Evolutionary conservation across 1,140 invertebrate genomes (phyloP).

Genomic region (Palaemon carinicauda): DNA sequence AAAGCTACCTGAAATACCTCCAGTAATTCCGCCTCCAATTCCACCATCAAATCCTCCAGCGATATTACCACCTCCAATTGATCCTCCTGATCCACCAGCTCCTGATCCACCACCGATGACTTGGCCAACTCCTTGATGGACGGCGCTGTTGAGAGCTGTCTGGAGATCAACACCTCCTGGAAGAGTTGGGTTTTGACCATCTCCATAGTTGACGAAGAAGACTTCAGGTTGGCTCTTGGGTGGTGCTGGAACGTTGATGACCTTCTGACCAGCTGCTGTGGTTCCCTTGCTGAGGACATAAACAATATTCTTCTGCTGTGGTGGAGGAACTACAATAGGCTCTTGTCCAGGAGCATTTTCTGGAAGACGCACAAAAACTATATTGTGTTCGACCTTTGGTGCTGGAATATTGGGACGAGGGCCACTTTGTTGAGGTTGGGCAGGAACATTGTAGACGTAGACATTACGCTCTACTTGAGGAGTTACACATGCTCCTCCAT

Average conservation of each 20-base stretch:
- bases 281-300: constrained; percentile 56
- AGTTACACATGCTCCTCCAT: constrained; percentile 43
- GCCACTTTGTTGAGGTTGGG: not conserved
- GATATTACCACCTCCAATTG: not conserved
- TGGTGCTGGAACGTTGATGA: constrained; percentile 48
- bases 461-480: constrained; percentile 46
- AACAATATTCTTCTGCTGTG: constrained; percentile 53
- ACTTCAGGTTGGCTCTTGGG: constrained; percentile 36
- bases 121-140: not conserved
- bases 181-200: constrained; percentile 49
- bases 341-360: constrained; percentile 14
- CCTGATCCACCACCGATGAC: constrained; percentile 9
- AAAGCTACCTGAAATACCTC: not conserved
- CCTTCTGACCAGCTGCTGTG: constrained; percentile 26
- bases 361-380: constrained; percentile 51
- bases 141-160: constrained; percentile 35
- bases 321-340: constrained; percentile 57
- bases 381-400: constrained; percentile 51
- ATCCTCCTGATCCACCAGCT: not conserved
- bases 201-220: constrained; percentile 50
- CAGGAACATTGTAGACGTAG: constrained; percentile 47
- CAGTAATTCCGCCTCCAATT: not conserved
- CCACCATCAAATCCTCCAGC: not conserved
- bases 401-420: constrained; percentile 34
- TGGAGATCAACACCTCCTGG: constrained; percentile 49